phyloP scores from a whole-genome alignment of 2,888 invertebrate species.

The Sicus ferrugineus region DNA sequence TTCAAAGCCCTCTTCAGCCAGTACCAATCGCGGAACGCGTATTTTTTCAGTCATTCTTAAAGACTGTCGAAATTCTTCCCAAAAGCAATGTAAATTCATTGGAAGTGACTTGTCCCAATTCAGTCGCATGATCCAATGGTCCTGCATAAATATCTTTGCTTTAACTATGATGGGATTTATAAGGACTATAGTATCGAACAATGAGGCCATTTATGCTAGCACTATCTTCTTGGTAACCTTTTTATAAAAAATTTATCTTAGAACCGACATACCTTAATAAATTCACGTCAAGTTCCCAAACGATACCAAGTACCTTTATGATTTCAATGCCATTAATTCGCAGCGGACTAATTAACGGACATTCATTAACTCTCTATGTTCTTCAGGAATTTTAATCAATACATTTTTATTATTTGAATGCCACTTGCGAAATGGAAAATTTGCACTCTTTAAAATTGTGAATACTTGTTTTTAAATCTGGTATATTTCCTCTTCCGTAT shows the following conservation, averaged over 20 bases:
- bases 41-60: background rate
- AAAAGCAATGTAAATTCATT: no score
- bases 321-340: no score
- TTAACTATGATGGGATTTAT: constrained; percentile 1
- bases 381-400: no score
- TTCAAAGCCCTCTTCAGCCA: background rate
- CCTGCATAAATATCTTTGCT: background rate
- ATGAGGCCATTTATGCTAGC: background rate
- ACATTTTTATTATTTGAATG: no score
- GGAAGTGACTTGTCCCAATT: no score
- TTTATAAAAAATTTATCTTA: constrained; percentile 1
- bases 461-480: no score
- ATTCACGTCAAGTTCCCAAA: background rate
- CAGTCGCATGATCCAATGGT: background rate
- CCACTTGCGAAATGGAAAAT: no score
- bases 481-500: no score
- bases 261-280: background rate
- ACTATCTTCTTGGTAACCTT: constrained; percentile 5
- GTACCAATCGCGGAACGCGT: background rate
- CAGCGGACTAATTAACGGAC: no score
- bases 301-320: background rate
- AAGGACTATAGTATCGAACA: background rate
- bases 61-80: background rate
- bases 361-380: no score
- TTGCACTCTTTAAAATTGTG: no score